These are phyloP conservation scores for Cebuella pygmaea DNA, from an alignment of 2,797 vertebrate species.

Conservation along the genomic window DNA sequence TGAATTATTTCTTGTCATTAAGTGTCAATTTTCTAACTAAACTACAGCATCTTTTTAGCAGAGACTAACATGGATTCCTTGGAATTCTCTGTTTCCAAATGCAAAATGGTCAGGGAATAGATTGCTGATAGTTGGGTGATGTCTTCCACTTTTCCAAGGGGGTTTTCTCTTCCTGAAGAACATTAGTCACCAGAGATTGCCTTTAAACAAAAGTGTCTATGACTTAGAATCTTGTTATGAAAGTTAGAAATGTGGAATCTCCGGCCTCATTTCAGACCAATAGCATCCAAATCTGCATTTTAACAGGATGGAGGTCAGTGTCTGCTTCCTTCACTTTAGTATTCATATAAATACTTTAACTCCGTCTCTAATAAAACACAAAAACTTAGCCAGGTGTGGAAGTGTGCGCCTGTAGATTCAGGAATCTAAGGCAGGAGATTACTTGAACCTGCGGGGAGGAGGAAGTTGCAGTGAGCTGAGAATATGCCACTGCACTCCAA, in stretches of 20 bases:
- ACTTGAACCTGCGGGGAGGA: no score
- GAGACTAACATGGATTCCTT: neutral
- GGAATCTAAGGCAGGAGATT: no score
- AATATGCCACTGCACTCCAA: no score
- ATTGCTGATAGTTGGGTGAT: neutral
- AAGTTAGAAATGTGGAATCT: neutral
- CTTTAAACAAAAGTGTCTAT: neutral
- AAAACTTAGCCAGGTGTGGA: no score
- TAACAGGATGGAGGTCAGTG: rapidly evolving
- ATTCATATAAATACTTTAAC: neutral
- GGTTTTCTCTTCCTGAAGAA: neutral
- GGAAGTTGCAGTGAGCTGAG: no score
- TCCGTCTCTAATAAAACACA: no score
- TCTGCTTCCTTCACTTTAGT: neutral
- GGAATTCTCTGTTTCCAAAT: neutral
- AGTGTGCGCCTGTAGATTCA: no score
- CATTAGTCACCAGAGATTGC: neutral
- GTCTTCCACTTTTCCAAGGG: neutral
- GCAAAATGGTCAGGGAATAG: no score
- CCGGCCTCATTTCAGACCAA: neutral
- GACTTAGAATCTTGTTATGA: neutral
- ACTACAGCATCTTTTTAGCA: neutral
- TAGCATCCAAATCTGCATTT: neutral
- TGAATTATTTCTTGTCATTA: neutral
- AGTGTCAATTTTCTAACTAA: neutral